Conservation (phyloP, 2,113 vertebrate genomes). For the Corythornis madagascariensis region DNA sequence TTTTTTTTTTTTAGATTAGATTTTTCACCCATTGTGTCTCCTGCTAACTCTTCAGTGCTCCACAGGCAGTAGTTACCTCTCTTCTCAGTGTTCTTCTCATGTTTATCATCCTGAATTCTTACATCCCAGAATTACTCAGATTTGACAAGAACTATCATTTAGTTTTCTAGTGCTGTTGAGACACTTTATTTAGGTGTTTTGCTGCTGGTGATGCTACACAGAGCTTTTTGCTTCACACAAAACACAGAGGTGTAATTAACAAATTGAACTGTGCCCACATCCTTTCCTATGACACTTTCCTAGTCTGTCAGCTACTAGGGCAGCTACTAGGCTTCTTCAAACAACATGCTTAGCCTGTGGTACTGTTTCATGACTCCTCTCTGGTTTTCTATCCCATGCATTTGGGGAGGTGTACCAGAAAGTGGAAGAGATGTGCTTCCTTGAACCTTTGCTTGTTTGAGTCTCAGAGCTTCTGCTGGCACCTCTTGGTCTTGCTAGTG, state of each 20-base stretch:
- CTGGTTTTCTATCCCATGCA: not conserved
- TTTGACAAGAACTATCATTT: not conserved
- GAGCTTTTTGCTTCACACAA: not conserved
- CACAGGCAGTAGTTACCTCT: not conserved
- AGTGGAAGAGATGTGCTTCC: not conserved
- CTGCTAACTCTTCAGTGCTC: not conserved
- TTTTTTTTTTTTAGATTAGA: too few relatives aligned
- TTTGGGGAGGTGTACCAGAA: not conserved
- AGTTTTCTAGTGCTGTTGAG: not conserved
- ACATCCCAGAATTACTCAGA: not conserved
- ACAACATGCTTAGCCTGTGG: fast-evolving
- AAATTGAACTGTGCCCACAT: not conserved
- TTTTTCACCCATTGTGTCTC: not conserved
- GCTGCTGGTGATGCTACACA: not conserved
- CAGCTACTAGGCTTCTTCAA: not conserved
- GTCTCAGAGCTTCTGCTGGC: not conserved
- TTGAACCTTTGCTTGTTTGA: not conserved
- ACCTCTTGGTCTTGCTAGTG: not conserved
- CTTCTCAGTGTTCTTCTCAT: not conserved
- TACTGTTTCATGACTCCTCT: not conserved
- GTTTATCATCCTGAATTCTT: not conserved
- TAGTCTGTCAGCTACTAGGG: not conserved
- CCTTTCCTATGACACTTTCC: not conserved
- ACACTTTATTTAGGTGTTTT: not conserved
- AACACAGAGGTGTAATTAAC: not conserved